These are phyloP conservation scores for Enteromius argenteus DNA, from an alignment of 2,797 vertebrate genomes.

Conservation along the genomic window DNA sequence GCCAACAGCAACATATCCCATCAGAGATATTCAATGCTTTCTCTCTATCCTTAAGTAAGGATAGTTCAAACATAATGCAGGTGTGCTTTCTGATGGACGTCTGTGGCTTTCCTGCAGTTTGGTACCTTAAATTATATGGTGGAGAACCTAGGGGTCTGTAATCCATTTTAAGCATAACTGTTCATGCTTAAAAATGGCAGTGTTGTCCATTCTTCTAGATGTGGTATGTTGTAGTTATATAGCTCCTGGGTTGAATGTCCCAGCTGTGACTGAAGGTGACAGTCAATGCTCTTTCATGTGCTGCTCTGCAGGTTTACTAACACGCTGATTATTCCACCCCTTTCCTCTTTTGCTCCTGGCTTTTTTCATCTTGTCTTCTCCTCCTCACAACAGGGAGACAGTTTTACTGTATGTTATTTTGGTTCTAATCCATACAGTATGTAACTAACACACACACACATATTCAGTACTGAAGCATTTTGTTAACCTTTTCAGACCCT, in stretches of 20 bases:
- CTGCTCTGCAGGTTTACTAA: conserved; percentile 25
- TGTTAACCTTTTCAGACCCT: not conserved
- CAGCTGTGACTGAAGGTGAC: conserved; percentile 29
- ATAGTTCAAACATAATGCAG: conserved; percentile 7
- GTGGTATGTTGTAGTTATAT: not conserved
- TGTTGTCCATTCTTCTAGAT: not conserved
- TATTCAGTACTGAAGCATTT: not conserved
- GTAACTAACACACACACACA: not conserved
- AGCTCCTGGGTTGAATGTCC: conserved; percentile 10
- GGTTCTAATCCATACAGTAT: not conserved
- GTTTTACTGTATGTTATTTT: conserved; percentile 11
- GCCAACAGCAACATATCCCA: not conserved
- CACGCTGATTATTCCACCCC: conserved; percentile 13
- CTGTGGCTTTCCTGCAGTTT: not conserved
- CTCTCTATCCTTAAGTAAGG: not conserved
- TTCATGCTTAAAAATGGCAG: not conserved
- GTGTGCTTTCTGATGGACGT: not conserved
- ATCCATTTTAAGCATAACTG: conserved; percentile 15
- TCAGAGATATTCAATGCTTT: not conserved
- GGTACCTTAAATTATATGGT: not conserved
- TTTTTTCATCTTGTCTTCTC: conserved; percentile 1
- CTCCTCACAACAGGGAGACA: not conserved
- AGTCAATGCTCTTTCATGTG: conserved; percentile 35
- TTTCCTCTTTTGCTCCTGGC: conserved; percentile 22
- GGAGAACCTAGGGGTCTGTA: not conserved